Percentiles rank a stretch among this genome's conserved stretches.
Conservation (phyloP, 1,140 invertebrate genomes). For the Cydia pomonella region DNA sequence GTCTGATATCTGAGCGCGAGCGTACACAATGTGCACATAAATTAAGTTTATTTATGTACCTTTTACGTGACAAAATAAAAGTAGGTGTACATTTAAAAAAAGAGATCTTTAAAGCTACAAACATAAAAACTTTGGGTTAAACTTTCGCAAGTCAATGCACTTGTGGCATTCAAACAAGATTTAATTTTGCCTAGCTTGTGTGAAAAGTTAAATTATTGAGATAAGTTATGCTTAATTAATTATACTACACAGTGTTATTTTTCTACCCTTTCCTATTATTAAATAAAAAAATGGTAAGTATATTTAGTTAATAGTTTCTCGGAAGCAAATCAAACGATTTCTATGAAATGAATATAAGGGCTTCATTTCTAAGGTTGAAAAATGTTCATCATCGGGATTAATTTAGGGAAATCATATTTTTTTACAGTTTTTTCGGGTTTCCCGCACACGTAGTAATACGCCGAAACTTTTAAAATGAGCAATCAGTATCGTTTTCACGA, state of each 20-base stretch:
- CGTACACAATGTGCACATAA: background rate
- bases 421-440: no score
- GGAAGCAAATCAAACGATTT: no score
- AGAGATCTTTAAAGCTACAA: background rate
- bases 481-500: no score
- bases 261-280: background rate
- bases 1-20: conserved; percentile 15
- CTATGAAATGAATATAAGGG: no score
- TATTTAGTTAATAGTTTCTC: no score
- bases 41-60: conserved; percentile 2
- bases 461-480: no score
- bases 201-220: no score
- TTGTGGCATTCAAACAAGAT: background rate
- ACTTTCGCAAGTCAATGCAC: background rate
- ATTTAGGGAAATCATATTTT: no score
- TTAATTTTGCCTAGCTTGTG: background rate
- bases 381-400: no score
- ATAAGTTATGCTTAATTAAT: background rate
- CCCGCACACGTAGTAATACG: no score
- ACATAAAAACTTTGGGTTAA: background rate
- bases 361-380: no score
- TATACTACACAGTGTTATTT: background rate
- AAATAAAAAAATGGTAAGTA: no score
- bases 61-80: conserved; percentile 11
- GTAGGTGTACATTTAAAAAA: conserved; percentile 1